These are phyloP conservation scores for Prochilodus magdalenae DNA, from an alignment of 2,113 vertebrate genomes.

Conservation along the genomic window DNA sequence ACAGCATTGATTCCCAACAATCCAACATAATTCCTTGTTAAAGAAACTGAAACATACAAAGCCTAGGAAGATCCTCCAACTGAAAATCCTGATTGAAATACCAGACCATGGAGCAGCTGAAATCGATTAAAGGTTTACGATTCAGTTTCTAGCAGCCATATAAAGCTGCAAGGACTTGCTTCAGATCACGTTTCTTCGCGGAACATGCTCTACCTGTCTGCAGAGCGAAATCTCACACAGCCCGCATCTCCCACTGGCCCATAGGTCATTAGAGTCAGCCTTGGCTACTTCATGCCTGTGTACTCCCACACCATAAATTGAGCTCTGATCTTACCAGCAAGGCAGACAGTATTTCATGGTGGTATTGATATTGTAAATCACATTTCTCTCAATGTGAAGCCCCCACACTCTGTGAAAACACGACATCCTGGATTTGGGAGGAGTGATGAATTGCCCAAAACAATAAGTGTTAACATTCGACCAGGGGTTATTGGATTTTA, in stretches of 20 bases:
- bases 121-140: not conserved
- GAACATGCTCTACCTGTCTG: not conserved
- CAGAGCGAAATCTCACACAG: not conserved
- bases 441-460: slow-evolving; percentile 23
- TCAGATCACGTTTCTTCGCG: slow-evolving; percentile 12
- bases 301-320: not conserved
- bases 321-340: not conserved
- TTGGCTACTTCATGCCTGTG: not conserved
- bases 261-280: not conserved
- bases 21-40: not conserved
- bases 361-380: slow-evolving; percentile 13
- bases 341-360: slow-evolving; percentile 22
- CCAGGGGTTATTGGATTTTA: not conserved
- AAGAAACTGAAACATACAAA: not conserved
- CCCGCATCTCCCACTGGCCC: not conserved
- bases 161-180: not conserved
- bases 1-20: not conserved
- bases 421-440: not conserved
- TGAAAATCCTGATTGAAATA: not conserved
- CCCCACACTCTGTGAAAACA: not conserved
- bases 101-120: not conserved
- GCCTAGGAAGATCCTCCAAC: not conserved
- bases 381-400: not conserved
- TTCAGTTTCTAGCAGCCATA: not conserved
- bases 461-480: not conserved